phyloP scores from a whole-genome alignment of 2,113 vertebrate genomes.

The Rattus norvegicus region DNA sequence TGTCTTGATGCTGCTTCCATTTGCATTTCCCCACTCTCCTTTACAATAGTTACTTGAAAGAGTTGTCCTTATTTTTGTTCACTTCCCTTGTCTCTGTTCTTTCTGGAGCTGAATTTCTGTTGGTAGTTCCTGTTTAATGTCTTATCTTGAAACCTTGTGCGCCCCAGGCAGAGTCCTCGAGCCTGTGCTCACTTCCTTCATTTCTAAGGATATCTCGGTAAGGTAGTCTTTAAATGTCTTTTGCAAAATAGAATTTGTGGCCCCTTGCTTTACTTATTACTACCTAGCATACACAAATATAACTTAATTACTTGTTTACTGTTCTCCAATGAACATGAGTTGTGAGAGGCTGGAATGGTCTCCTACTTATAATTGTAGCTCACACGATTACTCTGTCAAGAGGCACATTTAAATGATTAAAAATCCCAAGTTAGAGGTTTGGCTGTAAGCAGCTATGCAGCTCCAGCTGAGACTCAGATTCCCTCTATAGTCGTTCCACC shows the following conservation, averaged over 20 bases:
- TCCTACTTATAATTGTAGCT: not conserved
- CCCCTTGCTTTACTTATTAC: not conserved
- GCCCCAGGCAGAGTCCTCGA: not conserved
- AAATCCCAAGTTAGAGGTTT: not conserved
- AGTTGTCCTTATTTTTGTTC: not conserved
- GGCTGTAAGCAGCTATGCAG: not conserved
- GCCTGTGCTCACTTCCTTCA: not conserved
- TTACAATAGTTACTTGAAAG: not conserved
- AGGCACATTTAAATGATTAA: not conserved
- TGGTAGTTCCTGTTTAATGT: not conserved
- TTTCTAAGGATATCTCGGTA: not conserved
- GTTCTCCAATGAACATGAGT: not conserved
- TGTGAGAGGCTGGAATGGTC: not conserved
- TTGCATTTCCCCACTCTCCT: no score
- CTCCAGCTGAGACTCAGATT: not conserved
- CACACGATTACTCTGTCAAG: not conserved
- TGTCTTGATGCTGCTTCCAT: not conserved
- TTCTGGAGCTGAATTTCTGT: not conserved
- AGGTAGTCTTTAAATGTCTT: not conserved
- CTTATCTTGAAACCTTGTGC: not conserved
- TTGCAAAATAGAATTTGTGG: not conserved
- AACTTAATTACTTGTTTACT: not conserved
- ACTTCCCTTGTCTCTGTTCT: not conserved
- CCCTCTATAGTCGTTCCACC: no score
- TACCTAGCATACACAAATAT: not conserved